A percentile compares a stretch with the other conserved stretches of the same genome.
phyloP scores from a whole-genome alignment of 2,113 vertebrate genomes.

The Microtus richardsoni region DNA sequence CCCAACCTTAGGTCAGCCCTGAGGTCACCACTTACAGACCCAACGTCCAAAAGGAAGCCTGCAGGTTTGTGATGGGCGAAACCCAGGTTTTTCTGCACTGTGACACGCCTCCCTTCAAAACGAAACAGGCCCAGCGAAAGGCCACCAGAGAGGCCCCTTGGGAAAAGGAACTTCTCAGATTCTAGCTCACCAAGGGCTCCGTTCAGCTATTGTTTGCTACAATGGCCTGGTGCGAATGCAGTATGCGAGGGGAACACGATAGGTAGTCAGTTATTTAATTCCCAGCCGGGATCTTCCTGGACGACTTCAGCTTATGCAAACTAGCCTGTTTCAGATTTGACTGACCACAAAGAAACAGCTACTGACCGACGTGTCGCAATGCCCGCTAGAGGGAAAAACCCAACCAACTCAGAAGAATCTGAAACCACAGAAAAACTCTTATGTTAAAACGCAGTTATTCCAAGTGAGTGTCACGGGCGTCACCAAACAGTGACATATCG shows the following conservation, averaged over 20 bases:
- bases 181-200: too few species aligned
- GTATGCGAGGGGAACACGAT: accelerated
- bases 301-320: background rate
- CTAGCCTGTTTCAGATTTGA: background rate
- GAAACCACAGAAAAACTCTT: background rate
- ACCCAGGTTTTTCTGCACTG: background rate
- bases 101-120: background rate
- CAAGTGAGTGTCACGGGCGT: background rate
- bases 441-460: accelerated
- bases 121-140: background rate
- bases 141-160: accelerated
- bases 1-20: too few species aligned
- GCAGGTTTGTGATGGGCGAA: too few species aligned
- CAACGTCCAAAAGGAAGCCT: background rate
- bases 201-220: background rate
- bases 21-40: background rate
- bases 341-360: background rate
- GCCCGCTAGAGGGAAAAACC: background rate
- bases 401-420: accelerated
- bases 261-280: background rate
- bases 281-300: background rate
- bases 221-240: background rate
- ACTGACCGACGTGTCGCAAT: background rate
- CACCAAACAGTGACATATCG: accelerated
- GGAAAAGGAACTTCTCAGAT: background rate